Percentiles rank a stretch among this genome's conserved stretches.
phyloP scores from a whole-genome alignment of 2,888 invertebrate species.

The Volucella zonaria region DNA sequence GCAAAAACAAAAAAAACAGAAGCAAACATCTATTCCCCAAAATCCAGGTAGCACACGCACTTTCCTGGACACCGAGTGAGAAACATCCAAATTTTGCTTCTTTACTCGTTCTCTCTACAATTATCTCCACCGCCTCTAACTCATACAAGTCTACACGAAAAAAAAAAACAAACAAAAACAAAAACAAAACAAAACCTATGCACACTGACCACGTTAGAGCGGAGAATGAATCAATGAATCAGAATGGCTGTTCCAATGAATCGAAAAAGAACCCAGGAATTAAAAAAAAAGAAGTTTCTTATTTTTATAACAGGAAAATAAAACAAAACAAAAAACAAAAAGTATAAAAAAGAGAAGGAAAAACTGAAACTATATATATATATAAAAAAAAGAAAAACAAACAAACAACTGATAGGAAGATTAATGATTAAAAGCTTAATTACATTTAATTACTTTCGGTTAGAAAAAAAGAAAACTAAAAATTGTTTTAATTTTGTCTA shows the following conservation, averaged over 20 bases:
- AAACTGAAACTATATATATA: constrained; percentile 4
- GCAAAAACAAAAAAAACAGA: constrained; percentile 67
- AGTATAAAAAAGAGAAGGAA: constrained; percentile 19
- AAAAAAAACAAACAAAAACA: constrained; percentile 16
- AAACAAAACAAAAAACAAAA: constrained; percentile 29
- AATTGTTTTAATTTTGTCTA: constrained; percentile 59
- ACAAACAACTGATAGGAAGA: constrained; percentile 38
- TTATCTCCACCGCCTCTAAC: constrained; percentile 32
- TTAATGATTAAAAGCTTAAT: constrained; percentile 17
- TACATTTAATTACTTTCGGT: constrained; percentile 62
- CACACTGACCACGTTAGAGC: constrained; percentile 63
- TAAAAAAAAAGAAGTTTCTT: constrained; percentile 65
- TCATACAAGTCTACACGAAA: constrained; percentile 7
- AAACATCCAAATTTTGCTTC: constrained; percentile 19
- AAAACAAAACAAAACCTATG: constrained; percentile 24
- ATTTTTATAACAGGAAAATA: constrained; percentile 67
- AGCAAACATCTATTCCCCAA: constrained; percentile 63
- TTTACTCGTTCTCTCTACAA: constrained; percentile 40
- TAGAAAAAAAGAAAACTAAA: constrained; percentile 47
- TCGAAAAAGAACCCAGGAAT: constrained; percentile 68
- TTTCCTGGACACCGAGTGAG: constrained; percentile 40
- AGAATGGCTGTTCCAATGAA: constrained; percentile 72
- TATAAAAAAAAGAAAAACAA: constrained; percentile 33
- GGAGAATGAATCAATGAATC: constrained; percentile 67
- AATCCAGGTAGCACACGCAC: constrained; percentile 38